Evolutionary conservation across 2,888 invertebrate species (phyloP), one percentile per base, ranked within the genome.

Genomic region (Eudemis profundana): DNA sequence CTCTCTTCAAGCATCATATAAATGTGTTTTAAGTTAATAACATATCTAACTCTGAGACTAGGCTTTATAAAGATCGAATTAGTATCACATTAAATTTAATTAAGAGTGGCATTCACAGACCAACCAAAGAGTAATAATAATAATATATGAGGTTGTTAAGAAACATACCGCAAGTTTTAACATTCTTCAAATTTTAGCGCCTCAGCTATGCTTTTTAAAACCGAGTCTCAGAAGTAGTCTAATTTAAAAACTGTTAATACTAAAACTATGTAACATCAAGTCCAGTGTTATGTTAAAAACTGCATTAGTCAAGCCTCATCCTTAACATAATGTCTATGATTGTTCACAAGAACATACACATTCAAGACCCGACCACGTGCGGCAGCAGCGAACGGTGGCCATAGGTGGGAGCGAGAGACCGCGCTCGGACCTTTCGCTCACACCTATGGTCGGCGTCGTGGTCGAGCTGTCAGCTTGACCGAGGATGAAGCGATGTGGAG

Each of bases 211-310:
- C n/a, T 29, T 8, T 29, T 7, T 15, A 44, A 56, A 29, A 42
- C 42, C 44, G 42, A 56, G 10, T 3, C 14, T 54, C 14, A 17
- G 15, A 54, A n/a, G 17, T 29, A 29, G 29, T 29, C 29, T 44
- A 51, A 42, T 61, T 46, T n/a, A 49, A 57, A 42, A 42, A 23
- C 4, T 36, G 42, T 50, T 57, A 50, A 44, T 57, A 57, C 57
- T 64, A 57, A 44, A 64, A 64, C 64, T 64, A 57, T 57, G 50
- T 23, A 64, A 64, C 57, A 63, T 63, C 44, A 57, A 44, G 63
- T 57, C 36, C 46, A 47, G 53, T 46, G 44, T 46, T 33, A 21
- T 42, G 14, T 29, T 49, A 14, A 42, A 42, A 50, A 23, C 19
- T 14, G 38, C 40, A 12, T 49, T 47, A 40, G n/a, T 29, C 1